phyloP scores from a whole-genome alignment of 2,113 vertebrate species.

The Solea senegalensis region DNA sequence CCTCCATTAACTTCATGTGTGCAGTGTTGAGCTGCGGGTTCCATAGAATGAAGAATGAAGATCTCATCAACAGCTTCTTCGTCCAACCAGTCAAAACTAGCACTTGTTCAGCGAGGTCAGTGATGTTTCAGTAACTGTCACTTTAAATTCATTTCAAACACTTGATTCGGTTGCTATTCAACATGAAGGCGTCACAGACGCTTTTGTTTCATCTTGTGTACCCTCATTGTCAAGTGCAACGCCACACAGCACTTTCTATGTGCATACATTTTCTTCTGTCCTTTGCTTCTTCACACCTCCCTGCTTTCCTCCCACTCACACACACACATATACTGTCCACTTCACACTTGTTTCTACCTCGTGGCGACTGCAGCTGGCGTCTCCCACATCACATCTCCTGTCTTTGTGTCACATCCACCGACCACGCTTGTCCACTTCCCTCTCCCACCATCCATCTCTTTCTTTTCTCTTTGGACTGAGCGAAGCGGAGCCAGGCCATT shows the following conservation, averaged over 20 bases:
- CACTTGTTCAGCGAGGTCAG: no score
- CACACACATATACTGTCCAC: conserved; percentile 12
- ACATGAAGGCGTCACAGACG: no score
- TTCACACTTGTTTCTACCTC: conserved; percentile 17
- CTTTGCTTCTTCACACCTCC: conserved; percentile 7
- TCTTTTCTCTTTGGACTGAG: conserved; percentile 13
- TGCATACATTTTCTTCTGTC: conserved; percentile 40
- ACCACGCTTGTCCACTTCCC: background rate
- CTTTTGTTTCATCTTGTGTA: no score
- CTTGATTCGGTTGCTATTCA: no score
- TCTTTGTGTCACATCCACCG: conserved; percentile 21
- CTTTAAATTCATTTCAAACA: no score
- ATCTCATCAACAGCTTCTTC: no score
- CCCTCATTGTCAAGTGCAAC: background rate
- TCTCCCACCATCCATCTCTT: conserved; percentile 20
- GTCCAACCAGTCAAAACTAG: no score
- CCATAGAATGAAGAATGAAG: no score
- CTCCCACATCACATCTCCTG: background rate
- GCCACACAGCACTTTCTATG: background rate
- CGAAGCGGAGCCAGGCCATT: conserved; percentile 25
- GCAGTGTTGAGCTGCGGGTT: no score
- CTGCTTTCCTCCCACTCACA: conserved; percentile 36
- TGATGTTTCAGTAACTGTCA: no score
- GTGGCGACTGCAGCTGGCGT: conserved; percentile 39
- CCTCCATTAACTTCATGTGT: no score